These are phyloP conservation scores for Escarpia spicata DNA, from an alignment of 2,888 invertebrate species.

Conservation along the genomic window DNA sequence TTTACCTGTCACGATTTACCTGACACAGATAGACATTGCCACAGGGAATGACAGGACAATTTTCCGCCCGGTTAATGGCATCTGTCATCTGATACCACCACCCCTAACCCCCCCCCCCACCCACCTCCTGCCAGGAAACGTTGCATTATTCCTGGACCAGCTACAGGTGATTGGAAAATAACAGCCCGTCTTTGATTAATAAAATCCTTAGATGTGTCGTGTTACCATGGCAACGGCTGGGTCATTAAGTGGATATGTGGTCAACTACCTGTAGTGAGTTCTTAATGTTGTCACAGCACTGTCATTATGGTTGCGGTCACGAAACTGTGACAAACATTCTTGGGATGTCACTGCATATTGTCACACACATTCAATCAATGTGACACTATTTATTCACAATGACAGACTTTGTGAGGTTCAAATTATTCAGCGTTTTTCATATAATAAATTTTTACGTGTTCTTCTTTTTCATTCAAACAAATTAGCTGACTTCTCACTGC, in stretches of 20 bases:
- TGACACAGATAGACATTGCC: not conserved
- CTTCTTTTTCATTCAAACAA: too few species aligned
- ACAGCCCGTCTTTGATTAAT: constrained; percentile 11
- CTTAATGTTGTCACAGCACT: not conserved
- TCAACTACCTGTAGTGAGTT: not conserved
- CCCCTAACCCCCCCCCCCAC: not conserved
- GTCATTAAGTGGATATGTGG: not conserved
- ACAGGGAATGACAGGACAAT: not conserved
- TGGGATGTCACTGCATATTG: not conserved
- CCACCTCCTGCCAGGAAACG: not conserved
- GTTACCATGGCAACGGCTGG: not conserved
- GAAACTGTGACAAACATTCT: not conserved
- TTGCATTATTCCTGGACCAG: not conserved
- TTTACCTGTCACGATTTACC: not conserved
- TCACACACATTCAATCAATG: not conserved
- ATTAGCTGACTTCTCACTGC: too few species aligned
- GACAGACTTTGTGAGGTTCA: not conserved
- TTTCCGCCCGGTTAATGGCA: not conserved
- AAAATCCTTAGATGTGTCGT: not conserved
- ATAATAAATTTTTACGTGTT: not conserved
- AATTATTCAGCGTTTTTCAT: not conserved
- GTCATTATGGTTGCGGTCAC: not conserved
- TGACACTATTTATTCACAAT: not conserved
- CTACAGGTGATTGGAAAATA: not conserved
- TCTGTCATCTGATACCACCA: not conserved